A percentile compares a stretch with the other conserved stretches of the same genome.
phyloP scores from a whole-genome alignment of 2,797 vertebrate genomes.

The Chelon labrosus region DNA sequence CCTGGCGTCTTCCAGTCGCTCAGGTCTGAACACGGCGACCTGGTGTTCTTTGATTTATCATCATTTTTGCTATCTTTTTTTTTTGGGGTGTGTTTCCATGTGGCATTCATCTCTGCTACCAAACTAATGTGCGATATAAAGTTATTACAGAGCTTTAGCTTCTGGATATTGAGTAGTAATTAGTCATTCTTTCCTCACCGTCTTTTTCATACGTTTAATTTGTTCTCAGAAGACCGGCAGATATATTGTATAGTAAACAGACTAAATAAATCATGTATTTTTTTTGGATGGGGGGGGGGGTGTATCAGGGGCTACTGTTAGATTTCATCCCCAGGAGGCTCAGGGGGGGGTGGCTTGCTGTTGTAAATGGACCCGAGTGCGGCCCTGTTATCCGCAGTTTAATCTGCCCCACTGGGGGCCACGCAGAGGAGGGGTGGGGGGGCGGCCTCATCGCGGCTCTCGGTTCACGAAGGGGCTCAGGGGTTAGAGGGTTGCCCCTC shows the following conservation, averaged over 20 bases:
- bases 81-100: constrained; percentile 15
- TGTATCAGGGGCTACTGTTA: constrained; percentile 63
- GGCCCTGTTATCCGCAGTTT: constrained; percentile 72
- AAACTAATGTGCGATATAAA: constrained; percentile 25
- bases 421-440: constrained; percentile 38
- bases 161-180: constrained; percentile 54
- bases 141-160: constrained; percentile 30
- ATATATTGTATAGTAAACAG: constrained; percentile 82
- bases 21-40: constrained; percentile 31
- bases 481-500: constrained; percentile 42
- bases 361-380: constrained; percentile 79
- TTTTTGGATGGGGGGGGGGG: constrained; percentile 18
- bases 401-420: constrained; percentile 75
- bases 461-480: constrained; percentile 60
- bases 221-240: constrained; percentile 81
- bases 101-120: constrained; percentile 33
- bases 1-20: constrained; percentile 26
- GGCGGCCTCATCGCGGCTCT: constrained; percentile 29
- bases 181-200: constrained; percentile 52
- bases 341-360: constrained; percentile 52
- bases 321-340: constrained; percentile 74
- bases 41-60: constrained; percentile 32
- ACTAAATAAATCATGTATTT: constrained; percentile 83
- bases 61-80: constrained; percentile 8
- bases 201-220: constrained; percentile 80